A percentile compares a stretch with the other conserved stretches of the same genome.
Evolutionary conservation across 2,888 invertebrate genomes (phyloP).

Genomic region (Dione vanillae): DNA sequence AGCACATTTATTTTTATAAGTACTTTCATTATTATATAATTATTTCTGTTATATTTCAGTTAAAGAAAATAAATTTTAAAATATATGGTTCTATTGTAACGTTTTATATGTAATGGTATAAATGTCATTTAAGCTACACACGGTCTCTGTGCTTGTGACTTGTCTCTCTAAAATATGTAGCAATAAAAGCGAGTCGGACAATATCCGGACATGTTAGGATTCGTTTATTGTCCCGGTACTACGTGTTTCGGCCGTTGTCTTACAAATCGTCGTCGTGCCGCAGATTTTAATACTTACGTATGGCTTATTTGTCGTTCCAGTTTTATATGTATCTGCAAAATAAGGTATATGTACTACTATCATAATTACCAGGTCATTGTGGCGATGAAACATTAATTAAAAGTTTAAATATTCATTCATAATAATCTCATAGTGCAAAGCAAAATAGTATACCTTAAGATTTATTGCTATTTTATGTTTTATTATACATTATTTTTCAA

Average conservation of each 20-base stretch:
- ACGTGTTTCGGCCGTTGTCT: slow-evolving; percentile 64
- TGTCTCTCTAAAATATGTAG: slow-evolving; percentile 72
- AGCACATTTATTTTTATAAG: too few species aligned
- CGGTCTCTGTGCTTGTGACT: slow-evolving; percentile 46
- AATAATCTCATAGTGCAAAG: too few species aligned
- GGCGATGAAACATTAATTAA: too few species aligned
- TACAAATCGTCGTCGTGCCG: slow-evolving; percentile 62
- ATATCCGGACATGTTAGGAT: slow-evolving; percentile 73
- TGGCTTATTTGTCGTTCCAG: slow-evolving; percentile 53
- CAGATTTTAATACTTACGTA: slow-evolving; percentile 65
- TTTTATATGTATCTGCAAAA: neutral
- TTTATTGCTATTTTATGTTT: too few species aligned
- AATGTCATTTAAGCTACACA: slow-evolving; percentile 33
- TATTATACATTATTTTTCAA: too few species aligned
- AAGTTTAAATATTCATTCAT: too few species aligned
- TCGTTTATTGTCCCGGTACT: slow-evolving; percentile 72
- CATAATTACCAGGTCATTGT: too few species aligned
- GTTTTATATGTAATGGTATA: slow-evolving; percentile 31
- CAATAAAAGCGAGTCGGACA: slow-evolving; percentile 73
- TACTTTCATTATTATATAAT: too few species aligned
- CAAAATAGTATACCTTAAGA: too few species aligned
- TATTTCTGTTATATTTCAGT: neutral
- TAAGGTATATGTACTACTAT: neutral
- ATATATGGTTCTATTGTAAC: slow-evolving; percentile 31
- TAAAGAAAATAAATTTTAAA: neutral